These are phyloP conservation scores for Cheilosia vernalis DNA, from an alignment of 2,888 invertebrate species.

Conservation along the genomic window DNA sequence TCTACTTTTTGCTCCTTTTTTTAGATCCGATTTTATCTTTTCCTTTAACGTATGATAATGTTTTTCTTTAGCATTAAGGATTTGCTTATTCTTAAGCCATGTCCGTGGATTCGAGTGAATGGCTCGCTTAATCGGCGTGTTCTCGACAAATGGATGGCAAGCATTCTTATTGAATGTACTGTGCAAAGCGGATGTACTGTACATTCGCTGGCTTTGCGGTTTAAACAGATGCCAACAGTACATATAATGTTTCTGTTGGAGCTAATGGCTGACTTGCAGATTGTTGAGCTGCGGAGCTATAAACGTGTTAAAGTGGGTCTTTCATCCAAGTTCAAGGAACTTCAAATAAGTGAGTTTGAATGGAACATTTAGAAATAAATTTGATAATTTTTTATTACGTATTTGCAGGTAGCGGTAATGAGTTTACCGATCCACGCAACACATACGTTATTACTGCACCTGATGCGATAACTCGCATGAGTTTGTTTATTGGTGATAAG, in stretches of 20 bases:
- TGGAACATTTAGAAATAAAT: too few species aligned
- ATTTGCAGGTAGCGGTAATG: constrained; percentile 82
- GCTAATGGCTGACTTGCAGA: constrained; percentile 85
- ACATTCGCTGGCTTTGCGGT: constrained; percentile 85
- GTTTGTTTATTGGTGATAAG: constrained; percentile 86
- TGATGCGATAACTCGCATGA: constrained; percentile 84
- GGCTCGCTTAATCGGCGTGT: constrained; percentile 88
- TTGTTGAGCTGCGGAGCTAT: constrained; percentile 53
- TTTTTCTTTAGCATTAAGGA: constrained; percentile 76
- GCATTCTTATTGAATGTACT: constrained; percentile 87
- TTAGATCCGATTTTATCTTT: neutral
- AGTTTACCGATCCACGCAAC: constrained; percentile 84
- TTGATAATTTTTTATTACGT: neutral
- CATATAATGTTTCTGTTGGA: constrained; percentile 82
- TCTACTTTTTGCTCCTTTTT: neutral
- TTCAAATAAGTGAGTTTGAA: constrained; percentile 41
- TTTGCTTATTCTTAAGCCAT: constrained; percentile 80
- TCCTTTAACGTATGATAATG: neutral
- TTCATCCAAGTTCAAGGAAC: constrained; percentile 82
- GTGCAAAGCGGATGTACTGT: constrained; percentile 86
- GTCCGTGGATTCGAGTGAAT: constrained; percentile 91
- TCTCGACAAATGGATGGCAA: constrained; percentile 88
- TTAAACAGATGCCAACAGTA: constrained; percentile 87
- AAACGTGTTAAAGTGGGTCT: constrained; percentile 76
- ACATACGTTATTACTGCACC: constrained; percentile 84